Evolutionary conservation across 1,140 invertebrate species (phyloP).

Genomic region (Zaprionus taronus): DNA sequence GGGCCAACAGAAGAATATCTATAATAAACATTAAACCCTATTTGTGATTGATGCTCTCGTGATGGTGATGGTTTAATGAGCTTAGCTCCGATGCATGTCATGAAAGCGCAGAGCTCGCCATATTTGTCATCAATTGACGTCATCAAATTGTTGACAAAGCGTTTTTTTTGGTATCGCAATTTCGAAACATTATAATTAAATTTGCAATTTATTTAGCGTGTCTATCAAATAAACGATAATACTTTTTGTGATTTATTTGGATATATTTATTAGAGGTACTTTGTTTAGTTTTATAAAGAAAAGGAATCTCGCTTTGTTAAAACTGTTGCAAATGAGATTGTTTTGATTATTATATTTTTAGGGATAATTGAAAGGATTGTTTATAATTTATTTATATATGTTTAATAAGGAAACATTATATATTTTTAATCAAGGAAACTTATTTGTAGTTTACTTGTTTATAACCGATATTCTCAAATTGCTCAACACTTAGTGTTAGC

Average conservation of each 20-base stretch:
- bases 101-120: background rate
- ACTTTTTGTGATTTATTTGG: background rate
- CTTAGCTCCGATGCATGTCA: background rate
- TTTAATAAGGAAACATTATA: too few relatives aligned
- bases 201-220: background rate
- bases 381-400: too few relatives aligned
- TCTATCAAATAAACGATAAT: background rate
- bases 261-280: too few relatives aligned
- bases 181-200: background rate
- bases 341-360: too few relatives aligned
- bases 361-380: too few relatives aligned
- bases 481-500: too few relatives aligned
- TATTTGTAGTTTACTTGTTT: too few relatives aligned
- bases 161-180: background rate
- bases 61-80: slow-evolving; percentile 17
- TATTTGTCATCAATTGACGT: background rate
- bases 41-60: slow-evolving; percentile 11
- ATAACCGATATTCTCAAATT: too few relatives aligned
- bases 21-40: slow-evolving; percentile 9
- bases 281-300: too few relatives aligned
- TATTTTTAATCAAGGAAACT: too few relatives aligned
- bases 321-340: too few relatives aligned
- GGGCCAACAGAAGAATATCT: slow-evolving; percentile 1
- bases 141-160: background rate
- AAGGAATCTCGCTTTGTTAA: too few relatives aligned